Evolutionary conservation across 1,140 invertebrate species (phyloP).

Genomic region (Phthorimaea operculella): DNA sequence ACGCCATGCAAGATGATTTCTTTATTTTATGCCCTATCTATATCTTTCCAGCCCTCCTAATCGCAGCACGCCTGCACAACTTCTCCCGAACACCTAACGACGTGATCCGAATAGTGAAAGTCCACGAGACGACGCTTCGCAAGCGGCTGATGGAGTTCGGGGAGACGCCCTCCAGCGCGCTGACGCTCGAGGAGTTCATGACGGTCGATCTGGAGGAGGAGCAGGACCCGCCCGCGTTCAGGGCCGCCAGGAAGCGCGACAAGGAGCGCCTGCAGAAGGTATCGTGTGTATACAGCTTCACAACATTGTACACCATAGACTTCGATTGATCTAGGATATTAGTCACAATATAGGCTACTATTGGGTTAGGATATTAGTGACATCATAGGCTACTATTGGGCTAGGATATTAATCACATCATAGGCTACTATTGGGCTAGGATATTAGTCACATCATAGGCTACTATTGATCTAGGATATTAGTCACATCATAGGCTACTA

Average conservation of each 20-base stretch:
- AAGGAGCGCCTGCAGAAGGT: slow-evolving; percentile 82
- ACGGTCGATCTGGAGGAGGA: slow-evolving; percentile 96
- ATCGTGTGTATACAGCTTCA: slow-evolving; percentile 9
- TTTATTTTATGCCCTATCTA: too few relatives aligned
- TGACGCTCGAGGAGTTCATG: slow-evolving; percentile 98
- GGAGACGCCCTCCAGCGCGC: slow-evolving; percentile 88
- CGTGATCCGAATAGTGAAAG: slow-evolving; percentile 95
- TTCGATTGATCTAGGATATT: too few relatives aligned
- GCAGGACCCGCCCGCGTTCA: slow-evolving; percentile 95
- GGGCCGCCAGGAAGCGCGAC: slow-evolving; percentile 87
- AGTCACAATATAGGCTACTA: too few relatives aligned
- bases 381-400: too few relatives aligned
- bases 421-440: too few relatives aligned
- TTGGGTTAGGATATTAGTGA: too few relatives aligned
- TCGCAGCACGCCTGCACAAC: slow-evolving; percentile 92
- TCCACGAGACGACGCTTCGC: slow-evolving; percentile 92
- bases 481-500: too few relatives aligned
- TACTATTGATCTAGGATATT: too few relatives aligned
- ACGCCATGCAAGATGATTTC: too few relatives aligned
- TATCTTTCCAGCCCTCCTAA: slow-evolving; percentile 88
- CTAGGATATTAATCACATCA: too few relatives aligned
- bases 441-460: too few relatives aligned
- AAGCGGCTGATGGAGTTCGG: slow-evolving; percentile 96
- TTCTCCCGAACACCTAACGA: slow-evolving; percentile 90
- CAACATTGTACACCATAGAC: too few relatives aligned